Evolutionary conservation across 92 coral and sea anemone genomes (phyloP).

Genomic region (Phenganax marumi): DNA sequence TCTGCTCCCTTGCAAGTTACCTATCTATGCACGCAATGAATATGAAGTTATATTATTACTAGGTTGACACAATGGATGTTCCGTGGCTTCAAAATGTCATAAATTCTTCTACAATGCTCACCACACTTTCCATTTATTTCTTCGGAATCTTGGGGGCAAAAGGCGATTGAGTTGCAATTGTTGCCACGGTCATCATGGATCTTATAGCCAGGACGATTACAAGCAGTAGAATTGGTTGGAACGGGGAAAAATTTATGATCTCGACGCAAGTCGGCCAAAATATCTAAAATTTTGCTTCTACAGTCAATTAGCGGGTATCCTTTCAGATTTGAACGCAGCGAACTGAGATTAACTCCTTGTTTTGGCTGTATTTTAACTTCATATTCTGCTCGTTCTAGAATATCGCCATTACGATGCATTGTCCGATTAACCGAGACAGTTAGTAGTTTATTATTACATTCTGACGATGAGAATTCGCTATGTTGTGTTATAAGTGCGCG

Average conservation of each 20-base stretch:
- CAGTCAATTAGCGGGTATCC: no score
- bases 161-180: not conserved
- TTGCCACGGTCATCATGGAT: not conserved
- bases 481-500: not conserved
- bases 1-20: no score
- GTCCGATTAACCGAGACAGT: not conserved
- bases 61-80: not conserved
- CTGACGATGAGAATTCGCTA: not conserved
- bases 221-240: no score
- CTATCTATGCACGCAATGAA: no score
- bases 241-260: no score
- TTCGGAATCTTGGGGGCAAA: slow-evolving; percentile 9
- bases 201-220: no score
- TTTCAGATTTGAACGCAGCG: no score
- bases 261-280: no score
- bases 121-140: slow-evolving; percentile 3
- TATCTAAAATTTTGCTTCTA: no score
- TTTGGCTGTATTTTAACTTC: not conserved
- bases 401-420: not conserved
- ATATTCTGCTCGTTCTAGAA: not conserved
- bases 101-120: not conserved
- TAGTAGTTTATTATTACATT: not conserved
- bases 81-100: not conserved
- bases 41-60: no score
- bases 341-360: no score